Conservation (phyloP, 2,797 vertebrate genomes). For the Crypturellus tataupa region DNA sequence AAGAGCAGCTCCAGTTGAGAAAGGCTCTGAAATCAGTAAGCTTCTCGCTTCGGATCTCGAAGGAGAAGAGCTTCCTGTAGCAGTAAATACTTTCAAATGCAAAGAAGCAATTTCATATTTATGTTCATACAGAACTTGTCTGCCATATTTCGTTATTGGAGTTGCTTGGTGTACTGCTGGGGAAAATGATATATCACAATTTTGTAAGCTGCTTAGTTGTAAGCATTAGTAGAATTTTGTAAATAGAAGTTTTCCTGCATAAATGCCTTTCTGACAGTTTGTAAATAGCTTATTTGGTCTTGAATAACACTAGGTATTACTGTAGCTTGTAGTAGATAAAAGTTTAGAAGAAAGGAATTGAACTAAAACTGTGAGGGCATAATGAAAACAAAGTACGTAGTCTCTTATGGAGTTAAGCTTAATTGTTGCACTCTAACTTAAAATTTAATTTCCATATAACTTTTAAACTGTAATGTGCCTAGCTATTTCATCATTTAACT, state of each 20-base stretch:
- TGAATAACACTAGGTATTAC: background rate
- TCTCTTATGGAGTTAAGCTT: background rate
- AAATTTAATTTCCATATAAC: background rate
- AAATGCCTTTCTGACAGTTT: background rate
- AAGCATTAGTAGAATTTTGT: background rate
- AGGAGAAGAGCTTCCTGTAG: background rate
- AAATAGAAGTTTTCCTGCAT: background rate
- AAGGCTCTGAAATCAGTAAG: no score
- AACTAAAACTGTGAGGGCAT: background rate
- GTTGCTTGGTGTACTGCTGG: background rate
- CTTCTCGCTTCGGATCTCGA: background rate
- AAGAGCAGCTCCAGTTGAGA: no score
- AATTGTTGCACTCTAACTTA: background rate
- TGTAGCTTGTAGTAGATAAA: background rate
- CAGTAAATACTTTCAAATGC: background rate
- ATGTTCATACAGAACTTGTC: background rate
- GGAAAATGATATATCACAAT: background rate
- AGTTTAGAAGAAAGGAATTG: background rate
- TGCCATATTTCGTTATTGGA: fast-evolving
- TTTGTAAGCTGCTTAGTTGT: background rate
- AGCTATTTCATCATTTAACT: background rate
- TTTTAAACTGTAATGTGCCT: background rate
- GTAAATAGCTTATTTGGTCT: background rate
- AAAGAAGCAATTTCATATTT: background rate
- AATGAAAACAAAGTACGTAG: background rate